Evolutionary conservation across 2,888 invertebrate species (phyloP), one percentile per base, ranked within the genome.

Genomic region (Darwinula stevensoni): DNA sequence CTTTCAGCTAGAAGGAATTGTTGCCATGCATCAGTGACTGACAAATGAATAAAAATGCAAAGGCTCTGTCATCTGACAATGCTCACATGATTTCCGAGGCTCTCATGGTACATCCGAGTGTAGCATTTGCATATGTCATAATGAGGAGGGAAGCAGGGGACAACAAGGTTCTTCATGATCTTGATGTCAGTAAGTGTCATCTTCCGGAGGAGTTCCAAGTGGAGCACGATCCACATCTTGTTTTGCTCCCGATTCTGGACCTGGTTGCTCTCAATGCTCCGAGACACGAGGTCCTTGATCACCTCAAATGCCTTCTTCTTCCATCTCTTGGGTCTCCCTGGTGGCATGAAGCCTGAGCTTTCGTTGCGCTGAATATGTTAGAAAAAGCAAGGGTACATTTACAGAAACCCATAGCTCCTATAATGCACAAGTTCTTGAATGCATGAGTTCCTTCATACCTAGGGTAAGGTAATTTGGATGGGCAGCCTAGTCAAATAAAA

Each of bases 151-250:
- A 97, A 97, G 48, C 88, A 88, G 0, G 84, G 84, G 4, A 74
- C 67, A 43, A 78, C 80, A 1, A 80, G 54, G 0, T 73, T 74
- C 48, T 84, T 84, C 1, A 82, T 75, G 1, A 91, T 82, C 38
- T 75, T 59, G 37, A 91, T 54, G 52, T 91, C 88, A 47, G 88
- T 84, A 4, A 86, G 52, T 42, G 88, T 74, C 5, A 84, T 58
- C 44, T 74, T 73, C 26, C 88, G 58, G 0, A 73, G 73, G 27
- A 73, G 46, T 53, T 97, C 94, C 33, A 97, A 56, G 50, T 94
- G 86, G 15, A 78, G 59, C 3, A 88, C 86, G 11, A 97, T 58
- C 94, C 94, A 97, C 55, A 84, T 67, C 52, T 88, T 88, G 51
- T 86, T 76, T 42, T 73, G 72, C 14, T 62, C 63, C 15, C 88